Conservation (phyloP, 2,888 invertebrate genomes). For the Napeogenes sylphis region DNA sequence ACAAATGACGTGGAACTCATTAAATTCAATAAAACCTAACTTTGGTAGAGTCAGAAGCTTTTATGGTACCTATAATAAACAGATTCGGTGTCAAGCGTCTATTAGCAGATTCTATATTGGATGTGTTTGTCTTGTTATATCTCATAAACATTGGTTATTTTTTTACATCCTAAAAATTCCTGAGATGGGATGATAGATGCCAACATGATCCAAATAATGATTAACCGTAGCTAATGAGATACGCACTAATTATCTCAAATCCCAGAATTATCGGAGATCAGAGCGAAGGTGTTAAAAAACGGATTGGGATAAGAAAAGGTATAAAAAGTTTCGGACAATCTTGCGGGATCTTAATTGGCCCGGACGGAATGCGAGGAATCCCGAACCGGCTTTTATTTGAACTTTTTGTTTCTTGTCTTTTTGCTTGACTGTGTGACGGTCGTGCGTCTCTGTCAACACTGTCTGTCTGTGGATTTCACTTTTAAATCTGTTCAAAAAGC, state of each 20-base stretch:
- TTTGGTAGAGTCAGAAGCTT: neutral
- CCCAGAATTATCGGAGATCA: slow-evolving; percentile 32
- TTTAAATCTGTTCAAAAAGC: slow-evolving; percentile 33
- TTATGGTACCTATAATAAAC: neutral
- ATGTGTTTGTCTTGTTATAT: too few relatives aligned
- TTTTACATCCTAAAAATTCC: too few relatives aligned
- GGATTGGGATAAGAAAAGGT: slow-evolving; percentile 43
- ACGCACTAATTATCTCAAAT: slow-evolving; percentile 42
- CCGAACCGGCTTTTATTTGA: slow-evolving; percentile 39
- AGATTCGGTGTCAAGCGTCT: neutral
- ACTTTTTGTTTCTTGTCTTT: slow-evolving; percentile 33
- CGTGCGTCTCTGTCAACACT: slow-evolving; percentile 43
- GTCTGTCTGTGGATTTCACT: slow-evolving; percentile 43
- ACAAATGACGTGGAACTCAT: neutral
- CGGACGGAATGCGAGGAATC: slow-evolving; percentile 57
- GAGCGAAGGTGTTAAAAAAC: slow-evolving; percentile 52
- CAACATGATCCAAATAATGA: too few relatives aligned
- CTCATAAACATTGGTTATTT: too few relatives aligned
- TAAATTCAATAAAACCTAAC: slow-evolving; percentile 5
- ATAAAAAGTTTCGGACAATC: slow-evolving; percentile 52
- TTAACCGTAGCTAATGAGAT: slow-evolving; percentile 41
- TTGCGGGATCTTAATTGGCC: slow-evolving; percentile 71
- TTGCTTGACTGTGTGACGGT: slow-evolving; percentile 41
- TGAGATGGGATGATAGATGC: too few relatives aligned
- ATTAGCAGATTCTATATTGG: too few relatives aligned